A percentile compares a stretch with the other conserved stretches of the same genome.
phyloP scores from a whole-genome alignment of 2,113 vertebrate genomes.

The Daphoenositta chrysoptera region DNA sequence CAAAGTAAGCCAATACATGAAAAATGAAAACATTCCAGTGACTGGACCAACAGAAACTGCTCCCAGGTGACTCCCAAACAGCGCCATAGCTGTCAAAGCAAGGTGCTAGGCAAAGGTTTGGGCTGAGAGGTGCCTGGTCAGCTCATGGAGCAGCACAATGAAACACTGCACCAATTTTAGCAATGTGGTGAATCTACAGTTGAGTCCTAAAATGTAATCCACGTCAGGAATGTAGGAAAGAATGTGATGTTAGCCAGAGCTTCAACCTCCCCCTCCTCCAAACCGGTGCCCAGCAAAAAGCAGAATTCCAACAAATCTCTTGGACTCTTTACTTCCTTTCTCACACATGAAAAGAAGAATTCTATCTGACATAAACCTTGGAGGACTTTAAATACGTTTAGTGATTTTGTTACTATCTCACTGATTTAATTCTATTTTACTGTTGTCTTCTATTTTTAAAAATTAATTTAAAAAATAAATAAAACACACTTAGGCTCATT shows the following conservation, averaged over 20 bases:
- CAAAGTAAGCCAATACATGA: neutral
- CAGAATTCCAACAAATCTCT: neutral
- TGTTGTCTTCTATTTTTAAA: neutral
- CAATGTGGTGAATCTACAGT: neutral
- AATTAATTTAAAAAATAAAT: neutral
- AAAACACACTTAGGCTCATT: neutral
- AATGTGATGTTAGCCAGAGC: constrained; percentile 51
- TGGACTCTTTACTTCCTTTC: neutral
- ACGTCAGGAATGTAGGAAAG: neutral
- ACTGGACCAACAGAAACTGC: neutral
- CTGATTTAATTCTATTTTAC: neutral
- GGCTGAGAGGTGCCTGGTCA: neutral
- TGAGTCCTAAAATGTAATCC: constrained; percentile 9
- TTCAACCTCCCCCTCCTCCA: constrained; percentile 3
- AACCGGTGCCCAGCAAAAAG: neutral
- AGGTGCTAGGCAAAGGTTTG: neutral
- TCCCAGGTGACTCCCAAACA: neutral
- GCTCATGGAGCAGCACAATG: neutral
- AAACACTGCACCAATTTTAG: neutral
- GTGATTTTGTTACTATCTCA: neutral
- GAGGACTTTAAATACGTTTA: neutral
- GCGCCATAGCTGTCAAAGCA: neutral
- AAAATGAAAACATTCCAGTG: neutral
- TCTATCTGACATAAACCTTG: neutral
- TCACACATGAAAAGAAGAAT: neutral